These are phyloP conservation scores for Genyomyrus donnyi DNA, from an alignment of 2,113 vertebrate genomes.

Conservation along the genomic window DNA sequence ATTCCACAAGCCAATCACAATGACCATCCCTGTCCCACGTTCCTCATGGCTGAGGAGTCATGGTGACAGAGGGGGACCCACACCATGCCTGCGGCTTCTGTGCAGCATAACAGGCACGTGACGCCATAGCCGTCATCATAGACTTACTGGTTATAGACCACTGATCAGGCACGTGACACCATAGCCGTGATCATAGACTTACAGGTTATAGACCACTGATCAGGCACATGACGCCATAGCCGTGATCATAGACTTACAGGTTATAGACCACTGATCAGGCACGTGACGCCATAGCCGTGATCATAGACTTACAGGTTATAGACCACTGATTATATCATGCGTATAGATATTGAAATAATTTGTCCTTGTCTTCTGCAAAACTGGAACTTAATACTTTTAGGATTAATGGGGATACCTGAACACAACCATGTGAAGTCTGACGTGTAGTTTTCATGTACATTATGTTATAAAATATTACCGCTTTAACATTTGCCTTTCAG, in stretches of 20 bases:
- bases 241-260: background rate
- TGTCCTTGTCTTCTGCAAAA: background rate
- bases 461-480: background rate
- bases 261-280: background rate
- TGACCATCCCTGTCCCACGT: slow-evolving; percentile 93
- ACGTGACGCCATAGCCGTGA: too few species aligned
- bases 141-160: background rate
- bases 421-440: background rate
- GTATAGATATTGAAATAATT: background rate
- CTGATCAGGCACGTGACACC: background rate
- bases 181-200: too few species aligned
- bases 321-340: background rate
- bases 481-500: background rate
- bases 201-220: background rate
- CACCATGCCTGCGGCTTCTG: slow-evolving; percentile 83
- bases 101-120: slow-evolving; percentile 93
- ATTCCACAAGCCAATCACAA: slow-evolving; percentile 98
- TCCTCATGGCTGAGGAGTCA: slow-evolving; percentile 81
- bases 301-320: background rate
- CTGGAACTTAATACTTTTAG: background rate
- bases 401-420: background rate
- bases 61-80: slow-evolving; percentile 84
- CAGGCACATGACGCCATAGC: slow-evolving; percentile 54
- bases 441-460: background rate
- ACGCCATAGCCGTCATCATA: background rate